Percentiles rank a stretch among this genome's conserved stretches.
Evolutionary conservation across 2,113 vertebrate genomes (phyloP).

Genomic region (Atrichornis clamosus): DNA sequence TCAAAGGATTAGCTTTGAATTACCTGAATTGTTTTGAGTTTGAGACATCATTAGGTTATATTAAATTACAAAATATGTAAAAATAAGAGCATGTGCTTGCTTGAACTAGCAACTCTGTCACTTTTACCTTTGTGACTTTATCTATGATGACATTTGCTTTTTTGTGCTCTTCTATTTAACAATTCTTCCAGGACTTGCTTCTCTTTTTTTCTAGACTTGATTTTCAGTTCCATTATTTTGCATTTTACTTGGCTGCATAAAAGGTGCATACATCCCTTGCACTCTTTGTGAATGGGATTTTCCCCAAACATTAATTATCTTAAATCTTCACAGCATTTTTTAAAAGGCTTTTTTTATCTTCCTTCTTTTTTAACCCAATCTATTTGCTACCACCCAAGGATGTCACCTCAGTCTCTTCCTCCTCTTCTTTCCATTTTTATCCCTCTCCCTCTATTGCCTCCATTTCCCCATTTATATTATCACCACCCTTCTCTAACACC

Average conservation of each 20-base stretch:
- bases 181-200: conserved; percentile 32
- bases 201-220: conserved; percentile 22
- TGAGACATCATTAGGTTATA: conserved; percentile 58
- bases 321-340: neutral
- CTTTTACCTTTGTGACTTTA: conserved; percentile 50
- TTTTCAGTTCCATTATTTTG: conserved; percentile 39
- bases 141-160: conserved; percentile 52
- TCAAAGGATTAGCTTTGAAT: conserved; percentile 60
- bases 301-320: neutral
- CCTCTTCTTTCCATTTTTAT: conserved; percentile 3
- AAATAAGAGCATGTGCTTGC: conserved; percentile 50
- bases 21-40: conserved; percentile 61
- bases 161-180: conserved; percentile 45
- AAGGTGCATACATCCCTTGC: neutral
- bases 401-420: neutral
- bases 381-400: neutral
- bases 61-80: conserved; percentile 67
- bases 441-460: neutral
- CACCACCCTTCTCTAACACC: neutral
- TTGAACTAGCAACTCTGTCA: conserved; percentile 52
- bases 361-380: neutral
- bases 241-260: conserved; percentile 29
- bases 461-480: neutral
- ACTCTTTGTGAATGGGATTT: conserved; percentile 7
- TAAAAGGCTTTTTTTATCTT: neutral